Base-by-base conservation (phyloP, 2,113 vertebrate species). In the Gorilla gorilla region DNA sequence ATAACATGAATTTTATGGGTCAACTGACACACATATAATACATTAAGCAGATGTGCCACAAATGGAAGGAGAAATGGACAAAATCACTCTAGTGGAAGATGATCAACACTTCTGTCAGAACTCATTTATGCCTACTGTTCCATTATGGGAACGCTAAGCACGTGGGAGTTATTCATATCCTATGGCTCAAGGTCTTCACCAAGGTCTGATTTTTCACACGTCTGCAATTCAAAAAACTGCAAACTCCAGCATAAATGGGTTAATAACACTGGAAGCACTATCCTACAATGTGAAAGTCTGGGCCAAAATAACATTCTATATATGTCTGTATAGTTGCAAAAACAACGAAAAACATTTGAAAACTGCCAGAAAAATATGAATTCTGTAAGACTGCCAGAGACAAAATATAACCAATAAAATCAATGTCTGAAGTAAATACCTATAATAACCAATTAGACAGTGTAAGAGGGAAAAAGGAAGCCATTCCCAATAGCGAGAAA, bases 391-490 rank as follows among this genome's bases (percentile, higher is more conserved):
- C 2, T 86, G 43, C 72, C 68, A 75, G 27, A 94, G n/a, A 94
- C 27, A 81, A 89, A 94, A 76, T 73, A 85, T 20, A 82, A 22
- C 66, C 43, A 64, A 82, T 40, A 85, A 87, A 86, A 90, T 75
- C 38, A 79, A 50, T 52, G 17, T 68, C 25, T 80, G 73, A 75
- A 16, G 43, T 82, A 76, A 81, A 66, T 43, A 66, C 61, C n/a
- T 52, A 90, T 17, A 75, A 35, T 90, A 76, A 95, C 13, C 48
- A 96, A 75, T 7, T 9, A 96, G 40, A 89, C 83, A 91, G 20
- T 25, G 1, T 55, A 50, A 50, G 23, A 48, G 50, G 43, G 17
- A 52, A 23, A 38, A 81, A 52, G 93, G 38, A 40, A 80, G 13
- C 22, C 40, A 73, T 20, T 96, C 8, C 43, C 55, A 84, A 80